phyloP scores from a whole-genome alignment of 1,140 invertebrate species.

The Nebria ingens region DNA sequence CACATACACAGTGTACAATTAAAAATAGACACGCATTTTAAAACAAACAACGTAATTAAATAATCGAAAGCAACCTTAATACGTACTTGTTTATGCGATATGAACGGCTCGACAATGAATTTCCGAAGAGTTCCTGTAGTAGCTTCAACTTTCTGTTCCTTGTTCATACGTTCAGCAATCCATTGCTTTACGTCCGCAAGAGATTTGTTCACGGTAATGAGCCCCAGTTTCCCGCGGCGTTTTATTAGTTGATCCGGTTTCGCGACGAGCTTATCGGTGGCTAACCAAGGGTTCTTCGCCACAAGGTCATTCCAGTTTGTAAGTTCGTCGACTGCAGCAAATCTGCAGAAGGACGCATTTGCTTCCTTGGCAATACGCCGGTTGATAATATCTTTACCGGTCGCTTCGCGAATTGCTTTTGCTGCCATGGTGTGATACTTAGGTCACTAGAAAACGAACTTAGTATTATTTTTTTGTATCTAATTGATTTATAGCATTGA shows the following conservation, averaged over 20 bases:
- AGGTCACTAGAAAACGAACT: neutral
- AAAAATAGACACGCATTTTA: too few relatives aligned
- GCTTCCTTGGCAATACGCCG: slow-evolving; percentile 59
- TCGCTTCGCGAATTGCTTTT: slow-evolving; percentile 93
- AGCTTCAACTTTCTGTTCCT: slow-evolving; percentile 78
- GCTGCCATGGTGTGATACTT: slow-evolving; percentile 71
- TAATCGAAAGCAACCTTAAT: slow-evolving; percentile 14
- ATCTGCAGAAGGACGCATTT: slow-evolving; percentile 65
- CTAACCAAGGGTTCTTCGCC: slow-evolving; percentile 77
- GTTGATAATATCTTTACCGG: slow-evolving; percentile 90
- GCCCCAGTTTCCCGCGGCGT: slow-evolving; percentile 84
- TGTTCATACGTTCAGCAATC: slow-evolving; percentile 78
- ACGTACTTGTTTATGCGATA: slow-evolving; percentile 75
- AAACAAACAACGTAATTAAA: too few relatives aligned
- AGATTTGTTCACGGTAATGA: slow-evolving; percentile 91
- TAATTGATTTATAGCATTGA: too few relatives aligned
- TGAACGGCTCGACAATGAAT: slow-evolving; percentile 97
- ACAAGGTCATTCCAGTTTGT: slow-evolving; percentile 73
- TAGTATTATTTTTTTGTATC: too few relatives aligned
- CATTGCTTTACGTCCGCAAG: slow-evolving; percentile 71
- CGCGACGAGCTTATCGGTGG: slow-evolving; percentile 75
- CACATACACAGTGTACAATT: too few relatives aligned
- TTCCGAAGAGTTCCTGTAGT: slow-evolving; percentile 78
- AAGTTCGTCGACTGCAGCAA: slow-evolving; percentile 66
- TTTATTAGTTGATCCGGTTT: slow-evolving; percentile 99